These are phyloP conservation scores for Motacilla alba DNA, from an alignment of 2,113 vertebrate genomes.

Conservation along the genomic window DNA sequence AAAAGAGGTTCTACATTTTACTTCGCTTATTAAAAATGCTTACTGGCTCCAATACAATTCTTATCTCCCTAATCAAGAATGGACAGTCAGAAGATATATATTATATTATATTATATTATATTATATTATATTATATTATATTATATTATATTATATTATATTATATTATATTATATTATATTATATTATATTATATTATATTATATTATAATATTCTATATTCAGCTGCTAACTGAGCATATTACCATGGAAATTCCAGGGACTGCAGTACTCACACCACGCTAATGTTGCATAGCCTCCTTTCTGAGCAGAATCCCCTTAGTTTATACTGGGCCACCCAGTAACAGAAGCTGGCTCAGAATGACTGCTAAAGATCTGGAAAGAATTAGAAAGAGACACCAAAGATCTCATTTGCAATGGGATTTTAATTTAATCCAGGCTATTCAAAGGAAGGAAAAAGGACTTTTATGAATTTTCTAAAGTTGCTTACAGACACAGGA, in stretches of 20 bases:
- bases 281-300: not conserved
- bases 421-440: conserved; percentile 22
- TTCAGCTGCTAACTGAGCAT: not conserved
- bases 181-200: no score
- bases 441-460: not conserved
- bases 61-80: not conserved
- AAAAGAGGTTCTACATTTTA: not conserved
- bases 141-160: no score
- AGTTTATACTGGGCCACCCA: not conserved
- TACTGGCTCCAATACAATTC: rapidly evolving
- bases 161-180: no score
- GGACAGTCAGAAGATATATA: not conserved
- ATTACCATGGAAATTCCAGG: not conserved
- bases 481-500: not conserved
- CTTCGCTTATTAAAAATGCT: not conserved
- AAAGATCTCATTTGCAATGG: not conserved
- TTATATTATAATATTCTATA: no score
- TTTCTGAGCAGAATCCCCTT: not conserved
- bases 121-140: no score
- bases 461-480: not conserved
- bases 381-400: not conserved
- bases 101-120: no score
- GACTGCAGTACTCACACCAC: not conserved
- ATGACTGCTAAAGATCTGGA: not conserved
- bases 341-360: not conserved